Base-by-base conservation (phyloP, 2,113 vertebrate genomes). In the Cnemophilus loriae region DNA sequence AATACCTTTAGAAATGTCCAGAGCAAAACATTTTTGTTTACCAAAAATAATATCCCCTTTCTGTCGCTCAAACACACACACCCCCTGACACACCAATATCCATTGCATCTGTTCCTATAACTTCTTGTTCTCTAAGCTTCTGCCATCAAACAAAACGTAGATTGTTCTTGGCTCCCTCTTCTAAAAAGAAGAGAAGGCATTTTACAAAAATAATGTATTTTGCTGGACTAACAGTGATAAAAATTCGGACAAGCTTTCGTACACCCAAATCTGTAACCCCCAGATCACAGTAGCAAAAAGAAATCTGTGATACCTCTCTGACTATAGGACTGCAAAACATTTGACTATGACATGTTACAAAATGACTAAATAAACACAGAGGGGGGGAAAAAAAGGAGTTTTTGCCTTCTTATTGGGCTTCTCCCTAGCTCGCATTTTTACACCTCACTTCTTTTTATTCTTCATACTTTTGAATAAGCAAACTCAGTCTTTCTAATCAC, bases 311-410 rank as follows among this genome's bases (percentile, higher is more conserved):
- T 32, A 59, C 8, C 7, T 61, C 32, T 81, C 16, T 41, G n/a
- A 15, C 28, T 30, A n/a, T 8, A 67, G 60, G 8, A 75, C 9
- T 50, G 33, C 7, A 42, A 65, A 75, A 59, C 1, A 4, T 67
- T 85, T 59, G 46, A 53, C 32, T 55, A 28, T 0, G 3, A 1
- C 53, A 37, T 26, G 11, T 21, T 67, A 41, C 7, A 65, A 53
- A 68, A 84, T 70, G 1, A n/a, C 28, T 70, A 17, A 47, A 63
- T 30, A 77, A 94, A 69, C 3, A 37, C 3, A 8, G 35, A 37
- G 33, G 6, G 18, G 6, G 3, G 8, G 10, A 5, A 9, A 27
- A 28, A 56, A 59, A 21, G 0, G 9, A 1, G 1, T 2, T 49
- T 73, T 20, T 53, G 16, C 11, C 9, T 35, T 30, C 24, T 56